Evolutionary conservation across 2,888 invertebrate genomes (phyloP), one percentile per base, ranked within the genome.

Genomic region (Polylopha cassiicola): DNA sequence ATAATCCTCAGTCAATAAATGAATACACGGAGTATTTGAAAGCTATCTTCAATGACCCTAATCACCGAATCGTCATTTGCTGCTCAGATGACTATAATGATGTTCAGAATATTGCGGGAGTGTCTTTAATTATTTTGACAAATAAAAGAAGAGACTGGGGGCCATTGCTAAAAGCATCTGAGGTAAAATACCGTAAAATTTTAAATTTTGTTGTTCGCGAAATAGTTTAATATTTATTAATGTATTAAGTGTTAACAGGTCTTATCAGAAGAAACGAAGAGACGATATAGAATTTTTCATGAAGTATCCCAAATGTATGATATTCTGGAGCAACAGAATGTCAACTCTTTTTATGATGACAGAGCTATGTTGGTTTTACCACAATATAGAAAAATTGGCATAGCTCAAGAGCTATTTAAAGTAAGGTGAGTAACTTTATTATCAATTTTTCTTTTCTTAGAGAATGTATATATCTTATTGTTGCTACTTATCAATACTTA

Each of bases 341-440:
- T 26, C 7, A n/a, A 3, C n/a, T 2, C 2, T 1, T 26, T 26
- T 11, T 14, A 26, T 4, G 51, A 51, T 14, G 65, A 51, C 22
- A 41, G 53, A 28, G 54, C 58, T 0, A 10, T 65, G 1, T 50
- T 56, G 3, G 59, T 65, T 0, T 46, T 41, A 17, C 44, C 53
- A 2, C 46, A 55, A 4, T 58, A 48, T 13, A 54, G 53, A 43
- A 43, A 51, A 1, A 39, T 55, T 9, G 60, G 65, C 4, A 47
- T 65, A 7, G 60, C 58, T 5, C 38, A 47, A 22, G 53, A 62
- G 14, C 37, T 65, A 9, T 27, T 61, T 4, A 55, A 49, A 44
- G 34, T 37, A 15, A 58, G 62, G 65, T 65, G 14, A 13, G 20
- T 8, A n/a, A n/a, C n/a, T n/a, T n/a, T n/a, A n/a, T n/a, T n/a